Conservation (phyloP, 1,140 invertebrate species). For the Latrodectus geometricus region DNA sequence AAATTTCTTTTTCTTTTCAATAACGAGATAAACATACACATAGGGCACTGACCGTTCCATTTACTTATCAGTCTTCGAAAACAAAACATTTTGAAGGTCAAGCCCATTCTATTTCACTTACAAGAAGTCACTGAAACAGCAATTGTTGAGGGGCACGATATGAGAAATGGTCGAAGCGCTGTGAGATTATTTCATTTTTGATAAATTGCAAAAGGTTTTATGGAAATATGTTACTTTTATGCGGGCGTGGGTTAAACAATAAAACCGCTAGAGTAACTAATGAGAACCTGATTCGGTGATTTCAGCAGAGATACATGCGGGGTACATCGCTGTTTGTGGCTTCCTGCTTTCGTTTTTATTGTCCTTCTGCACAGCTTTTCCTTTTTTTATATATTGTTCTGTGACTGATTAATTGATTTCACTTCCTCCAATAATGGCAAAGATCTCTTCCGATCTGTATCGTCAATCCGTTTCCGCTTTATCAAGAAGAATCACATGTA, state of each 20-base stretch:
- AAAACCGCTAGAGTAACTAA: background rate
- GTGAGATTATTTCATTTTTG: background rate
- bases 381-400: background rate
- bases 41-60: slow-evolving; percentile 4
- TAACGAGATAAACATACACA: background rate
- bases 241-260: slow-evolving; percentile 6
- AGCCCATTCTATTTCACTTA: background rate
- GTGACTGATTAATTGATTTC: background rate
- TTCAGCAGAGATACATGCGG: background rate
- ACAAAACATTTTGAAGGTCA: background rate
- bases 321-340: background rate
- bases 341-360: background rate
- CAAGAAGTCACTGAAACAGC: background rate
- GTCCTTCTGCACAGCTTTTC: background rate
- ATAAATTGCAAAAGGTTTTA: slow-evolving; percentile 8
- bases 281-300: background rate
- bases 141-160: background rate
- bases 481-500: background rate
- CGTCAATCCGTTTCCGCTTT: background rate
- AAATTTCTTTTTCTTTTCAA: background rate
- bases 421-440: background rate
- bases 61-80: background rate
- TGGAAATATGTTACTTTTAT: background rate
- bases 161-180: background rate
- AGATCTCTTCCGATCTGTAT: background rate